Evolutionary conservation across 2,888 invertebrate genomes (phyloP).

Genomic region (Drosophila austrosaltans): DNA sequence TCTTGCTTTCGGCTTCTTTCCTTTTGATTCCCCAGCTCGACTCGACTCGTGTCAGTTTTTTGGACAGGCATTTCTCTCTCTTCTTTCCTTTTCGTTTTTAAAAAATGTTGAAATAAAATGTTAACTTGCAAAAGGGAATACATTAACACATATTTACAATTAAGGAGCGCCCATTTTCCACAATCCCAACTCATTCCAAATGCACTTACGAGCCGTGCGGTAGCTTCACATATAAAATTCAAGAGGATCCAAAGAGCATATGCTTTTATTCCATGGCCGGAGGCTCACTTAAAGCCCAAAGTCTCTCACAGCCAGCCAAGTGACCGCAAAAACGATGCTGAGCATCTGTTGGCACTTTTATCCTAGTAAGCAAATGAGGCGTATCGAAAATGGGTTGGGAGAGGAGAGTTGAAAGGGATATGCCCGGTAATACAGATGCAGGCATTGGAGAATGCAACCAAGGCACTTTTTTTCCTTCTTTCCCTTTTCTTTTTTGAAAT

Average conservation of each 20-base stretch:
- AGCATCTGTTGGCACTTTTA: slow-evolving; percentile 44
- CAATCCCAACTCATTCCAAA: slow-evolving; percentile 45
- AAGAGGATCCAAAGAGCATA: slow-evolving; percentile 32
- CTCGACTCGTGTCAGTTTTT: neutral
- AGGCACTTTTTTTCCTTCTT: neutral
- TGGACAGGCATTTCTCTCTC: slow-evolving; percentile 32
- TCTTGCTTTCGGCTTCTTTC: neutral
- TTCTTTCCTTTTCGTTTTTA: slow-evolving; percentile 56
- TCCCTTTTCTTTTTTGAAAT: neutral
- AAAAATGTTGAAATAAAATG: slow-evolving; percentile 70
- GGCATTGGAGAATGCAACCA: slow-evolving; percentile 12
- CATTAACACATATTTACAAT: slow-evolving; percentile 80
- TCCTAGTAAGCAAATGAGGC: slow-evolving; percentile 37
- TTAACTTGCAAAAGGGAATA: slow-evolving; percentile 71
- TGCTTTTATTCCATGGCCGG: slow-evolving; percentile 7
- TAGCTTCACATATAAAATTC: slow-evolving; percentile 54
- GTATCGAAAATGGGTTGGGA: slow-evolving; percentile 35
- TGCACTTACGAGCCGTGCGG: slow-evolving; percentile 63
- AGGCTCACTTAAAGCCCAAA: slow-evolving; percentile 42
- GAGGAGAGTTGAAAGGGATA: slow-evolving; percentile 1
- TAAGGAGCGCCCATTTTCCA: slow-evolving; percentile 43
- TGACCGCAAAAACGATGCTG: slow-evolving; percentile 61
- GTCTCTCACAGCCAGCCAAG: slow-evolving; percentile 44
- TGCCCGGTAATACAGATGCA: neutral
- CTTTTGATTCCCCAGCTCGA: slow-evolving; percentile 4